Evolutionary conservation across 2,888 invertebrate species (phyloP).

Genomic region (Prenolepis imparis): DNA sequence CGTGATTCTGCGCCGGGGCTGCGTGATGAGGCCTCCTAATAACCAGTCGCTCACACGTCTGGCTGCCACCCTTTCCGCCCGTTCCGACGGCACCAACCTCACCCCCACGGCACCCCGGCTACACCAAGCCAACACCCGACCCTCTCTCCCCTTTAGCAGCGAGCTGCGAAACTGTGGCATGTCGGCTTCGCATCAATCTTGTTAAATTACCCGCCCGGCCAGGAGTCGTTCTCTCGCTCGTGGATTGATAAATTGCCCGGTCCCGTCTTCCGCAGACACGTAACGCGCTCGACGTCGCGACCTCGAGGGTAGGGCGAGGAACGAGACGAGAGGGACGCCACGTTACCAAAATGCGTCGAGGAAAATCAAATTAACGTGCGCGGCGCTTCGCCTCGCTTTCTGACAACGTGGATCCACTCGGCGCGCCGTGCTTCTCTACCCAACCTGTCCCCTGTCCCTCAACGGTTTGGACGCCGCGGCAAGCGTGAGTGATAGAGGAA

Average conservation of each 20-base stretch:
- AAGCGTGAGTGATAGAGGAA: slow-evolving; percentile 36
- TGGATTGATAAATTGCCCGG: slow-evolving; percentile 85
- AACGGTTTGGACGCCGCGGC: slow-evolving; percentile 34
- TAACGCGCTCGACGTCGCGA: slow-evolving; percentile 81
- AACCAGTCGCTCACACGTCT: slow-evolving; percentile 83
- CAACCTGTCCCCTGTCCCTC: slow-evolving; percentile 58
- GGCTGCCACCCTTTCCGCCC: slow-evolving; percentile 68
- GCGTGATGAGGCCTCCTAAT: slow-evolving; percentile 83
- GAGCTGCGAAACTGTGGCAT: slow-evolving; percentile 83
- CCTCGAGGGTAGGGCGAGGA: slow-evolving; percentile 63
- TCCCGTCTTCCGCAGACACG: slow-evolving; percentile 81
- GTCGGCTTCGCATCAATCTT: slow-evolving; percentile 85
- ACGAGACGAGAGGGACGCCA: slow-evolving; percentile 41
- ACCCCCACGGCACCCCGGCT: slow-evolving; percentile 59
- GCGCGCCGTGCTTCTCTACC: slow-evolving; percentile 48
- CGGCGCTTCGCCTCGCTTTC: slow-evolving; percentile 52
- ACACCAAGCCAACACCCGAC: slow-evolving; percentile 61
- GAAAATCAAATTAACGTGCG: slow-evolving; percentile 83
- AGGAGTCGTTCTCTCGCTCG: slow-evolving; percentile 80
- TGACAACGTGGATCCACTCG: slow-evolving; percentile 55
- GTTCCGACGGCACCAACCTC: slow-evolving; percentile 66
- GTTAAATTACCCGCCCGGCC: slow-evolving; percentile 85
- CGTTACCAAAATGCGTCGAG: slow-evolving; percentile 78
- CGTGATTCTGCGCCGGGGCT: slow-evolving; percentile 79
- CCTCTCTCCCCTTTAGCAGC: slow-evolving; percentile 70